These are phyloP conservation scores for Ptychoptera albimana DNA, from an alignment of 2,888 invertebrate species.

Conservation along the genomic window DNA sequence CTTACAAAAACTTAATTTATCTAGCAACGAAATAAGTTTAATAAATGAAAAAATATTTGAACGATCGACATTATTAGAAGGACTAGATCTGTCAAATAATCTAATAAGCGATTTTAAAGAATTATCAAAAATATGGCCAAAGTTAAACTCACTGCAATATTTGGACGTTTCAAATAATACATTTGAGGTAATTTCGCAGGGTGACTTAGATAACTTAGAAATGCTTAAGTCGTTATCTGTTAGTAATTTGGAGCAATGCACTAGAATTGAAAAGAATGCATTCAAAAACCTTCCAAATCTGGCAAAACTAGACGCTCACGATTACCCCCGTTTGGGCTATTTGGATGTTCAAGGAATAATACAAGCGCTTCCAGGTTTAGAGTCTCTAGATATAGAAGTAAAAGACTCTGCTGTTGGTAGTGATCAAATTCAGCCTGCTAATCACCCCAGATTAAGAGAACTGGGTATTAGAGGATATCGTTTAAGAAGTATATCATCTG, in stretches of 20 bases:
- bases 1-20: constrained; percentile 59
- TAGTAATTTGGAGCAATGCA: constrained; percentile 48
- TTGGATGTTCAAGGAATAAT: constrained; percentile 73
- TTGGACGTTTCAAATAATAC: constrained; percentile 75
- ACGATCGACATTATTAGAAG: constrained; percentile 62
- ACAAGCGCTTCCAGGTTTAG: constrained; percentile 55
- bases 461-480: constrained; percentile 60
- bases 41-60: constrained; percentile 55
- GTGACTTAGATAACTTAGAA: constrained; percentile 56
- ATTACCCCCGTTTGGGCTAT: constrained; percentile 66
- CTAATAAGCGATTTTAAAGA: constrained; percentile 41
- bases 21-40: constrained; percentile 51
- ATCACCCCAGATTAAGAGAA: constrained; percentile 61
- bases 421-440: constrained; percentile 62
- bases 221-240: constrained; percentile 49
- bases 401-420: constrained; percentile 69
- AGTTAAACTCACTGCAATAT: constrained; percentile 50
- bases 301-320: constrained; percentile 50
- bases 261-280: constrained; percentile 66
- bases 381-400: constrained; percentile 67
- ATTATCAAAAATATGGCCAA: constrained; percentile 49
- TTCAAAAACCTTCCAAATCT: constrained; percentile 58
- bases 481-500: constrained; percentile 62
- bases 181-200: constrained; percentile 57
- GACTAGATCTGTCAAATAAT: constrained; percentile 62